Evolutionary conservation across 2,888 invertebrate species (phyloP), one percentile per base, ranked within the genome.

Genomic region (Sicus ferrugineus): DNA sequence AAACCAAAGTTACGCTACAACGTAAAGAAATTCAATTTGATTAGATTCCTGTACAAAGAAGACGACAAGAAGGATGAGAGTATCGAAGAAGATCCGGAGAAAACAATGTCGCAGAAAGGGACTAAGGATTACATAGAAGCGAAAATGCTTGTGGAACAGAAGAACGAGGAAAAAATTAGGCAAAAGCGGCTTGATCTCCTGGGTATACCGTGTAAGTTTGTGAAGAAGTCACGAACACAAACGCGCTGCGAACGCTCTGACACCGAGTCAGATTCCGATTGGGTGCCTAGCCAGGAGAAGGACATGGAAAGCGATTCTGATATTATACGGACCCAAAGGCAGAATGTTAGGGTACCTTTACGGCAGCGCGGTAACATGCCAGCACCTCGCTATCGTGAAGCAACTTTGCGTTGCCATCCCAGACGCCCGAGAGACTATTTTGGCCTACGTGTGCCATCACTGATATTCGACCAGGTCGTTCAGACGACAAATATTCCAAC

Each of bases 21-120:
- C 11, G 80, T 83, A 0, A 82, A 77, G 34, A 85, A 84, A 68
- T 85, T 85, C 19, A 84, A 84, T 70, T 73, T 85, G n/a, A 83
- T 84, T 11, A 78, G 80, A 0, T 85, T 75, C 67, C 64, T 80
- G 21, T 81, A 76, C 63, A 77, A 77, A 0, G 76, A 75, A 7
- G 75, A 75, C 3, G 65, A 73, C 19, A 56, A 34, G 9, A 59
- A 31, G 9, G 42, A 28, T 19, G n/a, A 3, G 70, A 69, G 34
- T 23, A 50, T 46, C 65, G 75, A 75, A 9, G 72, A 73, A 4
- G 72, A 71, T 19, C 73, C 74, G 2, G 71, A 70, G 42, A 74
- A 74, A 23, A 68, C 74, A 7, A 7, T n/a, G 28, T 76, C 77
- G 7, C 73, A 74, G 4, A 77, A 77, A 34, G 76, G 73, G 0